Evolutionary conservation across 2,797 vertebrate species (phyloP).

Genomic region (Orestias chungarensis): DNA sequence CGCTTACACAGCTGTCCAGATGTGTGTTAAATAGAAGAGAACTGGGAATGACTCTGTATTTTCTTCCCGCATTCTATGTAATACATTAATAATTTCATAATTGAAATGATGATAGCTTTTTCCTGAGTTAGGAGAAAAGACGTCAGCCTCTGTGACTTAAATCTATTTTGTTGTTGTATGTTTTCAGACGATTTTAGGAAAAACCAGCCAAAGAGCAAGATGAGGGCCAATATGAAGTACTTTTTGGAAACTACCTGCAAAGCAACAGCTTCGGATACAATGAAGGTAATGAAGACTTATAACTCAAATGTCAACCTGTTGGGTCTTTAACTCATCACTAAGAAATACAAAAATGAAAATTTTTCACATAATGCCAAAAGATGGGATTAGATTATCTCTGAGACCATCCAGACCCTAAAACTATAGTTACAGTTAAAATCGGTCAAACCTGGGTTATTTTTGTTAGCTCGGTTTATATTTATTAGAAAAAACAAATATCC

Average conservation of each 20-base stretch:
- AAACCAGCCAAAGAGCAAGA: slow-evolving; percentile 71
- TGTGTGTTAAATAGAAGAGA: neutral
- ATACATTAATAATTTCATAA: neutral
- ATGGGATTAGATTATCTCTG: neutral
- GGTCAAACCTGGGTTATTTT: neutral
- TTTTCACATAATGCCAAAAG: no score
- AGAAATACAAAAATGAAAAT: neutral
- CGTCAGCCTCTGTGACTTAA: neutral
- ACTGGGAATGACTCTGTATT: neutral
- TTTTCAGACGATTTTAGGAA: slow-evolving; percentile 78
- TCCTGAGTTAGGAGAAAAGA: neutral
- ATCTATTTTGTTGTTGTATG: neutral
- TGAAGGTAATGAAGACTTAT: slow-evolving; percentile 64
- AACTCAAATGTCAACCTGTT: neutral
- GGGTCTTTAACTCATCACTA: neutral
- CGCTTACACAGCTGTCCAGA: neutral
- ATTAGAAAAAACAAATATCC: neutral
- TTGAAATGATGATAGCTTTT: neutral
- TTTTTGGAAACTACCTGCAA: slow-evolving; percentile 59
- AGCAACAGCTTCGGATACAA: slow-evolving; percentile 44
- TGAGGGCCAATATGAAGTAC: slow-evolving; percentile 72
- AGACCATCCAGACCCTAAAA: neutral
- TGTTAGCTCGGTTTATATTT: neutral
- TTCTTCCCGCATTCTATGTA: neutral
- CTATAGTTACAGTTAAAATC: neutral